Evolutionary conservation across 2,113 vertebrate species (phyloP), one percentile per base, ranked within the genome.

Genomic region (Potamarius usumacintae): DNA sequence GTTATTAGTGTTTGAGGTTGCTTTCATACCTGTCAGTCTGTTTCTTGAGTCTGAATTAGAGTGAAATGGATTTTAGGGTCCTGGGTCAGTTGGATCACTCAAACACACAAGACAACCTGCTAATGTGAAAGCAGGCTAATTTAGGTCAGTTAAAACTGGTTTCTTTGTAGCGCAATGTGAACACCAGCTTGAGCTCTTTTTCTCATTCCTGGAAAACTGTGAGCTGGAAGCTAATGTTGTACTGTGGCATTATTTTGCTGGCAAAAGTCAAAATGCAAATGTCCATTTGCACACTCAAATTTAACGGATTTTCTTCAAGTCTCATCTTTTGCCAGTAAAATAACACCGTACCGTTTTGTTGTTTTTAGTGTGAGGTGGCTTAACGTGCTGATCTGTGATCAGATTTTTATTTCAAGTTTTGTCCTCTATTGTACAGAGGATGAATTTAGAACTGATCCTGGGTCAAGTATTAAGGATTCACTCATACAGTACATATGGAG

Each of bases 381-480:
- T 69, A 20, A 69, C 52, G 58, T 30, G 34, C 77, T 86, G 67
- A 55, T 86, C 85, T 79, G 60, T 58, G 71, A 79, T 86, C 81
- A 86, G 85, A 42, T 69, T 14, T 81, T 18, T 58, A 42, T 78
- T 22, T 69, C 12, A 2, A 30, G 57, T 78, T 85, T 58, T 78
- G 30, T 22, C 69, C 79, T 87, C 67, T 88, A 71, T 85, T 85
- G 22, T 82, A 86, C n/a, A 89, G 80, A 74, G 34, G 63, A 69
- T 58, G 57, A 42, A 20, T 65, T 63, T 30, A 48, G 50, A 65
- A 60, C 85, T 79, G 85, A 76, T 82, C 88, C 82, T 1, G 20
- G 57, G n/a, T 89, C 85, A 58, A 30, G 85, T 48, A 58, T 69
- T 58, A 62, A 86, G 52, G 81, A 57, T 55, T 71, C 50, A 7